Conservation (phyloP, 2,888 invertebrate genomes). For the Archips crataeganus region DNA sequence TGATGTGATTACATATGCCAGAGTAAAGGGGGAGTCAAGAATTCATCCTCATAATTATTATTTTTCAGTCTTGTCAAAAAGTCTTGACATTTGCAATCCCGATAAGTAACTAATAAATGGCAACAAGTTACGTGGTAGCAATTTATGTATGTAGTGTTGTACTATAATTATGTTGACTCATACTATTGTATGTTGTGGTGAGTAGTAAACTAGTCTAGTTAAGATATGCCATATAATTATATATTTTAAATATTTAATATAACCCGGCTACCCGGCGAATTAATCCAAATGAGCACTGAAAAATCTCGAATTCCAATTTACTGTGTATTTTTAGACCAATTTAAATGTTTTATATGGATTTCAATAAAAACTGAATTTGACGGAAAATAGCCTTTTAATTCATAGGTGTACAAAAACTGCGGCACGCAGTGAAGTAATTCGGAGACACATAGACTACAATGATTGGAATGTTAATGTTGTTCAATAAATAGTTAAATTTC, state of each 20-base stretch:
- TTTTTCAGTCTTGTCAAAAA: neutral
- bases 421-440: slow-evolving; percentile 43
- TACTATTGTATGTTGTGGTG: slow-evolving; percentile 33
- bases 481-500: slow-evolving; percentile 38
- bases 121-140: neutral
- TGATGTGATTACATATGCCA: slow-evolving; percentile 15
- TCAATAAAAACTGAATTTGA: slow-evolving; percentile 56
- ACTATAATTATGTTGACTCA: slow-evolving; percentile 7
- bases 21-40: neutral
- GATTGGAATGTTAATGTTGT: slow-evolving; percentile 35
- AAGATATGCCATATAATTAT: slow-evolving; percentile 7
- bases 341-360: slow-evolving; percentile 58
- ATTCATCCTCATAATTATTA: neutral
- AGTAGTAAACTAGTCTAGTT: slow-evolving; percentile 32
- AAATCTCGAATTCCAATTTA: slow-evolving; percentile 65
- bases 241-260: neutral
- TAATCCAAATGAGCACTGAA: slow-evolving; percentile 54
- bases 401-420: slow-evolving; percentile 59
- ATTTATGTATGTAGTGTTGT: slow-evolving; percentile 10
- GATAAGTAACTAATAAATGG: neutral
- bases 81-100: neutral
- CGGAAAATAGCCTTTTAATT: slow-evolving; percentile 72
- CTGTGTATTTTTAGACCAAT: slow-evolving; percentile 67
- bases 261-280: neutral
- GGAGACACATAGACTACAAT: slow-evolving; percentile 33